Base-by-base conservation (phyloP, 2,113 vertebrate species). In the Alaudala cheleensis region DNA sequence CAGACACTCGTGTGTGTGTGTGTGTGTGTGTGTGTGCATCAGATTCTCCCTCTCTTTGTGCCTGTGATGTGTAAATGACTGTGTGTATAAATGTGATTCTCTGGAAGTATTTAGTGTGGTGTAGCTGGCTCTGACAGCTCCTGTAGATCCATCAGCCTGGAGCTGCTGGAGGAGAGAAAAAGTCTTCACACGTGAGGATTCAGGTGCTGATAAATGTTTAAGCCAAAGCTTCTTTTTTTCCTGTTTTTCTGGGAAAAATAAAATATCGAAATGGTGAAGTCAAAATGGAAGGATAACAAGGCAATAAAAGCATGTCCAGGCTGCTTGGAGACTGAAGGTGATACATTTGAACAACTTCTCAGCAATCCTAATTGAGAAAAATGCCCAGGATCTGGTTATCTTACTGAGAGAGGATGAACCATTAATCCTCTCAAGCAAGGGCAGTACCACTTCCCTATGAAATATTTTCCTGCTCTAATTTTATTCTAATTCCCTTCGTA, bases 1-100 rank as follows among this genome's bases (percentile, higher is more conserved):
- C 19, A 78, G 73, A 49, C 29, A 23, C 25, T 39, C 0, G 0
- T n/a, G n/a, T 10, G 14, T 76, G 19, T 86, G 11, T 72, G 19
- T 83, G 10, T 80, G 15, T 66, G 0, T 47, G 22, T 87, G 8
- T 90, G 0, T 49, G 22, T 76, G 12, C 49, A 14, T 45, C 39
- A 33, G 28, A 31, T 40, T 76, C 50, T 76, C 81, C 56, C 37
- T 65, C 57, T 9, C 70, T 72, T 91, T 80, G 25, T 79, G 14
- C 37, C 18, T 65, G 44, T 85, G 77, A 40, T 42, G 20, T 56
- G 19, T 39, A 78, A 64, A 81, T 21, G 13, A 28, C 39, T 58
- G 12, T n/a, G 18, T 77, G 37, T 45, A 40, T 47, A 73, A 76
- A 82, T 16, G 12, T 44, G 42, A 28, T 57, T 72, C 8, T 51